Evolutionary conservation across 2,797 vertebrate genomes (phyloP).

Genomic region (Peromyscus melanophrys): DNA sequence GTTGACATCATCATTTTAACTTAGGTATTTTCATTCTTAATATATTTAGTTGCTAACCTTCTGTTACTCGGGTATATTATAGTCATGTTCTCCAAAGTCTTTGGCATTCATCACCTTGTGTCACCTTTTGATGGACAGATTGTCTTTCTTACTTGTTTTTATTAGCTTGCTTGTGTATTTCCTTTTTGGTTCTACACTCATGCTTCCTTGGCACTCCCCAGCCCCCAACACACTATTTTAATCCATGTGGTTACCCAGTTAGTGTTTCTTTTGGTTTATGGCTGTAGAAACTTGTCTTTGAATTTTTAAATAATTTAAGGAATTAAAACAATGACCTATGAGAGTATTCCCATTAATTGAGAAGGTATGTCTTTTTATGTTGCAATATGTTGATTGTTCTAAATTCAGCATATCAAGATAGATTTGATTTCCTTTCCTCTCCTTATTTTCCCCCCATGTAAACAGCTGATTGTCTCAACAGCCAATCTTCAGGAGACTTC

Average conservation of each 20-base stretch:
- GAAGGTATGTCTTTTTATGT: neutral
- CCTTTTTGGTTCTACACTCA: neutral
- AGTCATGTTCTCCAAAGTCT: neutral
- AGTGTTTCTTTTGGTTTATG: neutral
- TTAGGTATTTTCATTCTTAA: neutral
- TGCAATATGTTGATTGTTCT: neutral
- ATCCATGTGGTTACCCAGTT: neutral
- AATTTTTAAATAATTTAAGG: neutral
- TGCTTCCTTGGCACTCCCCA: neutral
- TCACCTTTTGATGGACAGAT: neutral
- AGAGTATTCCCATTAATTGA: neutral
- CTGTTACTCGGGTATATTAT: neutral
- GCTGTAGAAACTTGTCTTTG: neutral
- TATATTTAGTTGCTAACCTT: neutral
- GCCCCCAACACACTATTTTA: neutral
- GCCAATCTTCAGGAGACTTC: neutral
- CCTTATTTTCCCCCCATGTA: neutral
- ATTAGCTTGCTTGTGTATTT: neutral
- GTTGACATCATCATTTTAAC: neutral
- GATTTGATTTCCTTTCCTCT: neutral
- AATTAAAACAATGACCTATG: neutral
- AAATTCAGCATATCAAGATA: neutral
- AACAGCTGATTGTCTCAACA: neutral
- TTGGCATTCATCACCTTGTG: neutral
- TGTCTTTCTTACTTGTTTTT: neutral